A percentile compares a stretch with the other conserved stretches of the same genome.
Evolutionary conservation across 2,113 vertebrate species (phyloP).

Genomic region (Hypocryptadius cinnamomeus): DNA sequence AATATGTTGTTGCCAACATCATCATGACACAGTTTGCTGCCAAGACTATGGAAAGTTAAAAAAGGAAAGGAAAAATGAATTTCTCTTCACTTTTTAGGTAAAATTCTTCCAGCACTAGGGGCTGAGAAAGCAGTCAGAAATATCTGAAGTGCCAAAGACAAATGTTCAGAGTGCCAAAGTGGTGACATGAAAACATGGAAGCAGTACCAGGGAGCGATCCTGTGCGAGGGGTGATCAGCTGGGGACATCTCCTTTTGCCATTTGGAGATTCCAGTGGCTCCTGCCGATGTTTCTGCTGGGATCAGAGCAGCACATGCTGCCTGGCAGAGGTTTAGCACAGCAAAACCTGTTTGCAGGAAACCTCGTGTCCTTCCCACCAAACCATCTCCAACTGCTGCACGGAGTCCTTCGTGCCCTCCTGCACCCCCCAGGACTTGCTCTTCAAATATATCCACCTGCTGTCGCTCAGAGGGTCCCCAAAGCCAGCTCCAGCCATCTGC

Average conservation of each 20-base stretch:
- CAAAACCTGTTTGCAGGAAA: not conserved
- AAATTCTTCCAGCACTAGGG: constrained; percentile 43
- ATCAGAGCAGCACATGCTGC: not conserved
- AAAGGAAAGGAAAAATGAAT: constrained; percentile 39
- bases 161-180: not conserved
- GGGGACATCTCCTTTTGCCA: not conserved
- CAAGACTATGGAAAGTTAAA: constrained; percentile 56
- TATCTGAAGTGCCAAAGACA: constrained; percentile 45
- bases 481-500: not conserved
- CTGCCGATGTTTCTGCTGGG: not conserved
- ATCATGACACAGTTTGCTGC: constrained; percentile 57
- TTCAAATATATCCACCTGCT: not conserved
- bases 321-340: not conserved
- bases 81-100: constrained; percentile 44
- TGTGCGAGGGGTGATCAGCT: not conserved
- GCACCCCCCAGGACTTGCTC: not conserved
- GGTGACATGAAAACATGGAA: not conserved
- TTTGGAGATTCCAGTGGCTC: not conserved
- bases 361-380: not conserved
- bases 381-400: not conserved
- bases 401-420: not conserved
- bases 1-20: constrained; percentile 62
- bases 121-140: constrained; percentile 55
- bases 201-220: not conserved
- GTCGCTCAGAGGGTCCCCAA: constrained; percentile 1